phyloP scores from a whole-genome alignment of 2,888 invertebrate species.

The Invenusta paracnida region DNA sequence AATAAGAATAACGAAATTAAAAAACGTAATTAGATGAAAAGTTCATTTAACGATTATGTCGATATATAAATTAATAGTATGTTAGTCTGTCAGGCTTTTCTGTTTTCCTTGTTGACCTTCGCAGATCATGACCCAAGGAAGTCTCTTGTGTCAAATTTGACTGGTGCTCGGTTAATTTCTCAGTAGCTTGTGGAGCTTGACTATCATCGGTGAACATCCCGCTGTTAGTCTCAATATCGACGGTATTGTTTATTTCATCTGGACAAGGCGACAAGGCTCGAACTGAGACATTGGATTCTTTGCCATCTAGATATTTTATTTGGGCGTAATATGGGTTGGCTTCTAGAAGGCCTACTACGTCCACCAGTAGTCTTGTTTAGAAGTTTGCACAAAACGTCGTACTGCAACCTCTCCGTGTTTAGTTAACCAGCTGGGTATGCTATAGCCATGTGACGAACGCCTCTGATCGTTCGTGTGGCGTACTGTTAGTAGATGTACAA shows the following conservation, averaged over 20 bases:
- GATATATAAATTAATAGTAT: conserved; percentile 8
- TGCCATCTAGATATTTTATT: conserved; percentile 42
- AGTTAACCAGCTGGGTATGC: conserved; percentile 31
- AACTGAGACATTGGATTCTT: conserved; percentile 43
- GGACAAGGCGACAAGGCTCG: conserved; percentile 38
- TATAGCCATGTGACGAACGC: conserved; percentile 2
- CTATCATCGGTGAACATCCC: not conserved
- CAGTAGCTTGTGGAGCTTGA: conserved; percentile 22
- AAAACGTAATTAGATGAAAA: not conserved
- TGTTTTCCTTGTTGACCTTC: conserved; percentile 18
- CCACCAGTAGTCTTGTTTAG: conserved; percentile 27
- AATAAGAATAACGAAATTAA: not conserved
- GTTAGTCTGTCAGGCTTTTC: conserved; percentile 11
- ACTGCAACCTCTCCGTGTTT: conserved; percentile 11
- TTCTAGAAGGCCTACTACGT: conserved; percentile 14
- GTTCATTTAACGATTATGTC: not conserved
- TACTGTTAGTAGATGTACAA: conserved; percentile 33
- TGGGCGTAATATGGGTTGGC: conserved; percentile 43
- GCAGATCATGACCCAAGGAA: not conserved
- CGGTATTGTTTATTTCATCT: not conserved
- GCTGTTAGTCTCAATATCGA: conserved; percentile 24
- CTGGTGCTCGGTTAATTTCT: not conserved
- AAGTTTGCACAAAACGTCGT: not conserved
- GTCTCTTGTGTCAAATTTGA: not conserved
- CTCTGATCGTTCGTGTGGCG: conserved; percentile 32